Base-by-base conservation (phyloP, 2,113 vertebrate genomes). In the Grus americana region DNA sequence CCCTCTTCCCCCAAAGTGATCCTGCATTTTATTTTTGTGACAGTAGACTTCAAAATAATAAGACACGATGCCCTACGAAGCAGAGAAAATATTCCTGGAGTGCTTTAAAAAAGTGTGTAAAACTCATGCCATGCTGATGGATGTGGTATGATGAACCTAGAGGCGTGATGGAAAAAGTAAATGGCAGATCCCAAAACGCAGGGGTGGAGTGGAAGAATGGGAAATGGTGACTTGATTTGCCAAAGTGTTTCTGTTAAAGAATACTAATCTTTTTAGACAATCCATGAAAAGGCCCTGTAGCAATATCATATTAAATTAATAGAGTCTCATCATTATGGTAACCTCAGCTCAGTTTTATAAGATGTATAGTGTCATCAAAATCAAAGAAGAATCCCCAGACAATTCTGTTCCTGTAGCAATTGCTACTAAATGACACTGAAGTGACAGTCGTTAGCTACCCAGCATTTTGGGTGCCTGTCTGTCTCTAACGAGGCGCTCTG, bases 271-370 rank as follows among this genome's bases (percentile, higher is more conserved):
- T 36, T 61, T 44, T 91, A 94, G 92, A 96, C 88, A 86, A 68
- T 29, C 66, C 85, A 79, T 4, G 71, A 83, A 52, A 40, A 94
- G 75, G 59, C 79, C 94, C 94, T 72, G 81, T 42, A 79, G 95
- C 88, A 73, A 76, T 83, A 79, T 86, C 90, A 79, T 44, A 86
- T 79, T 86, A 49, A 95, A 94, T 97, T 88, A 95, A 91, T 36
- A 13, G 47, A 79, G 57, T 15, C 24, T 70, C 67, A 38, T 93
- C 71, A 57, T 79, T 88, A 63, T 1, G 12, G 82, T 59, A 63
- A 92, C 86, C 85, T 95, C 78, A 67, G 92, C 61, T 82, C 79
- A 26, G 54, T 7, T 90, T 83, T 62, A 1, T 36, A n/a, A 55
- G 82, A 86, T 54, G 54, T 50, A 40, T 10, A 17, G 62, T 40